These are phyloP conservation scores for Pollimyrus isidori DNA, from an alignment of 2,113 vertebrate species.

Conservation along the genomic window DNA sequence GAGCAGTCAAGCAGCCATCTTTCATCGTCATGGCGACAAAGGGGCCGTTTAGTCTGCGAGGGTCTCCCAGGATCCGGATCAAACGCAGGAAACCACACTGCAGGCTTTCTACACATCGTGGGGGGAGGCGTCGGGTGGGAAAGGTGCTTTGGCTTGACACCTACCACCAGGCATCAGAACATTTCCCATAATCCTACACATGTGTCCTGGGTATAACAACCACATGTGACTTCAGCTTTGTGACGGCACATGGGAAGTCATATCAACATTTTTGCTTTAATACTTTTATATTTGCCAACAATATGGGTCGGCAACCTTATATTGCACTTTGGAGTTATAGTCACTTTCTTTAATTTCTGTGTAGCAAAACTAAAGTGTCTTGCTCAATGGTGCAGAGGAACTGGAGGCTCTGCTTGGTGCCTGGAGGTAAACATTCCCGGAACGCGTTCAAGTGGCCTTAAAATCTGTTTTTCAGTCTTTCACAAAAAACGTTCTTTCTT, in stretches of 20 bases:
- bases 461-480: not conserved
- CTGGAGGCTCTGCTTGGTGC: not conserved
- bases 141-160: not conserved
- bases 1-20: not conserved
- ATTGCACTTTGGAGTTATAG: not conserved
- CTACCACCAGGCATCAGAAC: not conserved
- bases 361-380: not conserved
- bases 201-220: not conserved
- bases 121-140: not conserved
- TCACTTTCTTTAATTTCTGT: not conserved
- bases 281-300: not conserved
- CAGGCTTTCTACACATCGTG: not conserved
- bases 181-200: slow-evolving; percentile 6
- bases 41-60: not conserved
- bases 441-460: not conserved
- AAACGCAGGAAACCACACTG: not conserved
- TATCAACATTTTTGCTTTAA: not conserved
- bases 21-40: not conserved
- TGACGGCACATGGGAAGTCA: not conserved
- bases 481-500: not conserved
- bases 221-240: not conserved
- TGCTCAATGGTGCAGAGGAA: not conserved
- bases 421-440: not conserved
- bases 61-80: not conserved
- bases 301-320: not conserved